Evolutionary conservation across 1,140 invertebrate genomes (phyloP), one percentile per base, ranked within the genome.

Genomic region (Drosophila nebulosa): DNA sequence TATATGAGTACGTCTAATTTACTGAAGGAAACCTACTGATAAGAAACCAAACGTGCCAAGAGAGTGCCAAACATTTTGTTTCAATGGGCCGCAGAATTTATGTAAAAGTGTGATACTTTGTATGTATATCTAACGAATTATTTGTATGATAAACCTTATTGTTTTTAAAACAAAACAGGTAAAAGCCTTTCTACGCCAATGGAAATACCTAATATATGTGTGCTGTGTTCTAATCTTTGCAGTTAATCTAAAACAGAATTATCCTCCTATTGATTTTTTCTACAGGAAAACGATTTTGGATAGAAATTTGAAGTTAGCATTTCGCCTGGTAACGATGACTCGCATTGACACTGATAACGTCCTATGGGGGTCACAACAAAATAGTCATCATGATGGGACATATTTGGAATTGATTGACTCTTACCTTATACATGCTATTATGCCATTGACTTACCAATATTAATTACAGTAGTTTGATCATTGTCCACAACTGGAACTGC

Each of bases 381-480:
- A 7, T 1, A 60, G 62, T 80, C 70, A 83, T 3, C 57, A 64
- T 83, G 74, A 80, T 42, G 3, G 6, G 14, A 6, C 53, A 51
- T 58, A 36, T 32, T 14, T 46, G 39, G 7, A 46, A 18, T 18
- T 7, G 27, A 21, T 42, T n/a, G 24, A 35, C 22, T 57, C 56
- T 32, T 3, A 36, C 36, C 18, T 42, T 27, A 7, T 27, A 10
- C 6, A 7, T 27, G 7, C 6, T 26, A 42, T 21, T 21, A 46
- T 42, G 18, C 2, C 18, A 21, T 22, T 14, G 26, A 77, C 80
- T 80, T 70, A 84, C 80, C 80, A 52, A 84, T 84, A 39, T 84
- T 79, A 39, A 84, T 84, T 42, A 84, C 57, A 14, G 66, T 81
- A n/a, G 76, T 74, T 27, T 52, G 63, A 52, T 77, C 63, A 46